These are phyloP conservation scores for Pollicipes pollicipes DNA, from an alignment of 1,140 invertebrate genomes.

Conservation along the genomic window DNA sequence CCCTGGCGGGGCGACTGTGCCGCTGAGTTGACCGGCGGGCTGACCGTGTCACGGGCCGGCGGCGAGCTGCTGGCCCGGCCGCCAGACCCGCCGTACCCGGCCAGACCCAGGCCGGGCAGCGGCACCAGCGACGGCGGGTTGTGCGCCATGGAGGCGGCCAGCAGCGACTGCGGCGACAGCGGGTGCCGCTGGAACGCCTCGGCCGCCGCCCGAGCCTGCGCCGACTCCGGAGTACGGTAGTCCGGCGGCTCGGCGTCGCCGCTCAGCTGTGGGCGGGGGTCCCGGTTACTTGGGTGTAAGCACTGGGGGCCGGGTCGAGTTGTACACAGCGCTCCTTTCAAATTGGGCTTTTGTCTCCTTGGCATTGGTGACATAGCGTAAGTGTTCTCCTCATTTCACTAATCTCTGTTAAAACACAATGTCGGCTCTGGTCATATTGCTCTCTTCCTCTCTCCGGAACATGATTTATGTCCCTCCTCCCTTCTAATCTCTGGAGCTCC, in stretches of 20 bases:
- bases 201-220: neutral
- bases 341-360: too few relatives aligned
- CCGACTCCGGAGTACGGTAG: neutral
- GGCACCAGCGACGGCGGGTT: slow-evolving; percentile 1
- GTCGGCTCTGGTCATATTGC: too few relatives aligned
- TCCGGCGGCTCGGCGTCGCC: neutral
- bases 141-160: neutral
- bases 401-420: too few relatives aligned
- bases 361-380: too few relatives aligned
- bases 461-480: too few relatives aligned
- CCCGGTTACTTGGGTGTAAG: neutral
- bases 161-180: neutral
- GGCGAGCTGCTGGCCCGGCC: neutral
- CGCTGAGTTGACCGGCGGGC: neutral
- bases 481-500: too few relatives aligned
- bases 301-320: too few relatives aligned
- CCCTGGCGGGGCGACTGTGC: neutral
- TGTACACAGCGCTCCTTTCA: too few relatives aligned
- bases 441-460: too few relatives aligned
- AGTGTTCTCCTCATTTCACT: too few relatives aligned
- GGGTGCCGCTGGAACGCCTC: neutral
- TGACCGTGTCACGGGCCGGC: neutral
- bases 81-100: neutral
- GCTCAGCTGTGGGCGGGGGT: neutral
- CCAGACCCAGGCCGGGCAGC: neutral